Base-by-base conservation (phyloP, 2,797 vertebrate genomes). In the Heteromormyrus szaboi region DNA sequence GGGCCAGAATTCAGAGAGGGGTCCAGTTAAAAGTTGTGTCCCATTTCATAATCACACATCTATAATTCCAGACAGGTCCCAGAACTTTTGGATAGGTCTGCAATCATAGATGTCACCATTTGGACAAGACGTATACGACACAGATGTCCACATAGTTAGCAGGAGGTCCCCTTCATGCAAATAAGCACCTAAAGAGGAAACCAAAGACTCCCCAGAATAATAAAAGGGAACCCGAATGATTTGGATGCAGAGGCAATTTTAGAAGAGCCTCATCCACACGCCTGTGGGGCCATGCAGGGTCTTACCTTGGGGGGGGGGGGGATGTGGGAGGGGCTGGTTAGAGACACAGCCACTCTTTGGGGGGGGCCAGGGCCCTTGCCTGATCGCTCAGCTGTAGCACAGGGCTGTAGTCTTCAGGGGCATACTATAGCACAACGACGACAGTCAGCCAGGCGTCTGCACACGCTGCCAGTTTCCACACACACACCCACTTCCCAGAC, bases 341-440 rank as follows among this genome's bases (percentile, higher is more conserved):
- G 93, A 99, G 97, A 96, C 98, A 99, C 95, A 99, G 97, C 98
- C 98, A 99, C 94, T 99, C 98, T 97, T 99, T 99, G 95, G 98
- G 97, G 96, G 99, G 98, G 96, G 98, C 96, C 95, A 99, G 96
- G 96, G 96, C 97, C 94, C 98, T 96, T 95, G 97, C 95, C 94
- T 98, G 97, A 94, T 99, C 98, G 93, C 93, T 97, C 96, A 98
- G 95, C 96, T 97, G 97, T 96, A 99, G 94, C 95, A 99, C 89
- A 95, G 95, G 93, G 96, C 96, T 97, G 96, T 98, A 99, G 94
- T 99, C 98, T 88, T 99, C 98, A 89, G 97, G 97, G 87, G 96
- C 95, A 90, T 98, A 97, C 98, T 99, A 96, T 90, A 96, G 97
- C 94, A 95, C 95, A 95, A 96, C 92, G 94, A 85, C 91, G 91